Evolutionary conservation across 2,888 invertebrate genomes (phyloP), one percentile per base, ranked within the genome.

Genomic region (Drosophila algonquin): DNA sequence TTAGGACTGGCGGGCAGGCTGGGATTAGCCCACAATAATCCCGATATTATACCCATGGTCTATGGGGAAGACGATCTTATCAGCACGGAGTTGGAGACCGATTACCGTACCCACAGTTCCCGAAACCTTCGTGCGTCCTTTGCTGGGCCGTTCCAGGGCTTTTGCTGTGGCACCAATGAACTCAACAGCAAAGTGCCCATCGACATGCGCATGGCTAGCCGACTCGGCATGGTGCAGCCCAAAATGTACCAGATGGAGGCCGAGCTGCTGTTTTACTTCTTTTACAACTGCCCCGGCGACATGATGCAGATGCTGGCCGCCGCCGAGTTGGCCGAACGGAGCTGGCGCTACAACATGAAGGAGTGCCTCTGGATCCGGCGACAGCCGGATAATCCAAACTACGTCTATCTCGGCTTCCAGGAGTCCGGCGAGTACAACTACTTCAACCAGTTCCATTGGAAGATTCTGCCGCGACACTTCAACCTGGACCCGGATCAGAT

Each of bases 291-390:
- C 64, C 73, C 88, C 0, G 73, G 75, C 3, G 85, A 86, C 40
- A 77, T 87, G 83, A 71, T 86, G 88, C 85, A 86, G 63, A 44
- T 86, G 86, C 21, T 86, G 35, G 61, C 81, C 0, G 88, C 85
- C 0, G 88, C 85, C 1, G 83, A 87, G 24, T 51, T 86, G 44
- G 78, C 76, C 3, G 75, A 86, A 14, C 86, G 85, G 0, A 73
- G 71, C 40, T 86, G 85, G 85, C 85, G 86, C 18, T 86, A 54
- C 32, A 86, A 86, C 30, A 81, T 76, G 8, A 21, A 27, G 9
- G 75, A 80, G n/a, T 72, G 56, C 0, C 3, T 83, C 6, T 86
- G 85, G 85, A 16, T 86, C 0, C 73, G 51, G 0, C 76, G 65
- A 0, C 86, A 87, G 44, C 3, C 52, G 4, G 83, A 80, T 14